Percentiles rank a stretch among this genome's conserved stretches.
Conservation (phyloP, 2,113 vertebrate species). For the Camelus bactrianus region DNA sequence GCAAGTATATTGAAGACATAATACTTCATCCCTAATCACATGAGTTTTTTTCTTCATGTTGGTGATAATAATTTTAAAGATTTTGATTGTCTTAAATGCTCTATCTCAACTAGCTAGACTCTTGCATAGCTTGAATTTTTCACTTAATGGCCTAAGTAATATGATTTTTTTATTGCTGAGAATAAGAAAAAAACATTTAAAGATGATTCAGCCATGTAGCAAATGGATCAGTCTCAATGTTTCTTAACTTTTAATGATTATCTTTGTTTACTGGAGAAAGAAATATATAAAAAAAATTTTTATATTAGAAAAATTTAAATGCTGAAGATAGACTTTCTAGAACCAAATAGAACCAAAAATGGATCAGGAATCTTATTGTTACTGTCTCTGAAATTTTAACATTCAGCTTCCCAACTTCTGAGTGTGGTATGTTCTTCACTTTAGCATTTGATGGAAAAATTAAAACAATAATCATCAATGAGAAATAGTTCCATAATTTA, state of each 20-base stretch:
- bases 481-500: not conserved
- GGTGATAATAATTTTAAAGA: conserved; percentile 12
- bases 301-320: not conserved
- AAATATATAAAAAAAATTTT: not conserved
- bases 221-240: not conserved
- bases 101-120: not conserved
- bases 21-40: not conserved
- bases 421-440: not conserved
- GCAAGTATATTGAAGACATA: not conserved
- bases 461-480: not conserved
- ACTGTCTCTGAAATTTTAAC: not conserved
- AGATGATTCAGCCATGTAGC: not conserved
- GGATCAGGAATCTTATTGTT: conserved; percentile 11
- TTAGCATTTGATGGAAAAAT: conserved; percentile 28
- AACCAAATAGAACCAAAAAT: not conserved
- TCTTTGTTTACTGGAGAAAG: conserved; percentile 20
- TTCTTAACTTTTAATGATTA: conserved; percentile 39
- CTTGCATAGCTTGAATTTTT: not conserved
- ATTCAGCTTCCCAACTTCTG: not conserved
- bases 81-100: not conserved
- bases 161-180: not conserved
- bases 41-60: not conserved
- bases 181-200: not conserved
- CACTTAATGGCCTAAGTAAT: not conserved
- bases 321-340: not conserved